These are phyloP conservation scores for Saxicola maurus DNA, from an alignment of 2,797 vertebrate species.

Conservation along the genomic window DNA sequence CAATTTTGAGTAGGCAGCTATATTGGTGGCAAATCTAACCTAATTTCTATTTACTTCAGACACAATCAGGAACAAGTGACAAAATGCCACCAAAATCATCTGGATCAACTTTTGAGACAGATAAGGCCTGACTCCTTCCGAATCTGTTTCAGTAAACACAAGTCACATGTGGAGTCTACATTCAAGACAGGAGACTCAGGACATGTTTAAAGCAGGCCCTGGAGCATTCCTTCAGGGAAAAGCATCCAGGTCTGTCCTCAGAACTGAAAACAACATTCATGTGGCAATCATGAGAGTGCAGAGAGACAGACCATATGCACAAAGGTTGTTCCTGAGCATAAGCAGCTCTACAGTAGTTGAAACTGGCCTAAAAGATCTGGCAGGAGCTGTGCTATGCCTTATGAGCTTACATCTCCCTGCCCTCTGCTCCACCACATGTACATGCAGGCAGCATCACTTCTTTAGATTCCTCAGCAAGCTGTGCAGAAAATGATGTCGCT, in stretches of 20 bases:
- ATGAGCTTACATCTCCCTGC: background rate
- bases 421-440: fast-evolving
- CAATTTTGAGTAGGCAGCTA: background rate
- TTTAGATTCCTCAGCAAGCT: background rate
- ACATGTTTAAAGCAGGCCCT: background rate
- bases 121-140: background rate
- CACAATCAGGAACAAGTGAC: background rate
- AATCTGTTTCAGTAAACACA: background rate
- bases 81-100: background rate
- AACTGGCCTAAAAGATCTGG: background rate
- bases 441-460: background rate
- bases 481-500: background rate
- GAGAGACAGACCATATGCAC: background rate
- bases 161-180: background rate
- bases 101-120: background rate
- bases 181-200: background rate
- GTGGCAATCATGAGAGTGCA: background rate
- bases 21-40: background rate
- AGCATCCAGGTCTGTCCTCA: background rate
- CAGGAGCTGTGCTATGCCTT: background rate
- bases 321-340: background rate
- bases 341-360: background rate
- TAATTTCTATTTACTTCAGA: background rate
- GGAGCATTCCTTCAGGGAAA: background rate
- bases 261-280: background rate